These are phyloP conservation scores for Pseudotriccus pelzelni DNA, from an alignment of 2,797 vertebrate species.

Conservation along the genomic window DNA sequence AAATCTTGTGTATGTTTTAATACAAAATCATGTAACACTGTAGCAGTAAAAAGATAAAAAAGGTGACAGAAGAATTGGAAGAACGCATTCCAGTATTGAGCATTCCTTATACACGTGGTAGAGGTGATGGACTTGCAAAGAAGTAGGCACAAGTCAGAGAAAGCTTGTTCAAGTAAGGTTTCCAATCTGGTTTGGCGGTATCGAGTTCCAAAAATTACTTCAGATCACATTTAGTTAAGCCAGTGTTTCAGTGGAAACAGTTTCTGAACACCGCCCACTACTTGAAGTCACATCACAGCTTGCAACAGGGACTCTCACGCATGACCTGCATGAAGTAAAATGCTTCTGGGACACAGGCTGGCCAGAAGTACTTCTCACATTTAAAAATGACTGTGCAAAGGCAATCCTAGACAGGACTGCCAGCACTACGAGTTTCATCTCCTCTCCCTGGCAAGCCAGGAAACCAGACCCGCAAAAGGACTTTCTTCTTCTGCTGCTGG, in stretches of 20 bases:
- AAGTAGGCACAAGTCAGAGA: background rate
- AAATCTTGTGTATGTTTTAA: background rate
- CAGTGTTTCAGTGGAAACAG: background rate
- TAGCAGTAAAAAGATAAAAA: background rate
- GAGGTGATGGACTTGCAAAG: background rate
- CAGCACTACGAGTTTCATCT: background rate
- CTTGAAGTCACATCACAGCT: background rate
- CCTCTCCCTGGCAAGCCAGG: background rate
- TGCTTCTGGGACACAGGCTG: background rate
- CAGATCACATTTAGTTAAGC: background rate
- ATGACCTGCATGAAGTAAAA: background rate
- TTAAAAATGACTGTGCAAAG: background rate
- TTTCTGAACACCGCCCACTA: background rate
- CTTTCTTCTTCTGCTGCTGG: background rate
- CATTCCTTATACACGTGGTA: background rate
- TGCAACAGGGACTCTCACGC: background rate
- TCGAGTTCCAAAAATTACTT: background rate
- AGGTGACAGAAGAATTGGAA: background rate
- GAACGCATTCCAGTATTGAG: background rate
- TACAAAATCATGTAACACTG: background rate
- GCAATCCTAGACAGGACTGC: background rate
- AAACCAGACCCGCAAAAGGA: background rate
- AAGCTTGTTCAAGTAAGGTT: background rate
- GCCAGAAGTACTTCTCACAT: background rate
- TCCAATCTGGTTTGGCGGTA: background rate